Evolutionary conservation across 2,888 invertebrate genomes (phyloP), one percentile per base, ranked within the genome.

Genomic region (Pecten maximus): DNA sequence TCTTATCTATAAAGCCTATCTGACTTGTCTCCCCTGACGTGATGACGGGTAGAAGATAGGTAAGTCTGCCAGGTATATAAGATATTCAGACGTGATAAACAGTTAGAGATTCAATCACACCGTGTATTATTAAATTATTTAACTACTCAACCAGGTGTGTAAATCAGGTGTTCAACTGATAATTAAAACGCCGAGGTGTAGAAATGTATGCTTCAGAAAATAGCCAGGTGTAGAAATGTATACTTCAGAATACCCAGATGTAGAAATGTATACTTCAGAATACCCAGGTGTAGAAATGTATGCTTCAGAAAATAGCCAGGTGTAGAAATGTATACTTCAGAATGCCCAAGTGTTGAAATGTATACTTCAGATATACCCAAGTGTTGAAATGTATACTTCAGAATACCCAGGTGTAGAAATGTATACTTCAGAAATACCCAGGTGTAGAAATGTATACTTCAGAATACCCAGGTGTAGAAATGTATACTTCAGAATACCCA

Each of bases 111-210:
- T 74, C 74, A 28, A 74, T 28, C 28, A 28, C 35, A 74, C 74
- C 6, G 35, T 23, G 35, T 16, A 74, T 35, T 10, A 74, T 74
- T 74, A 6, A 74, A 74, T 74, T 74, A 74, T 74, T 74, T 10
- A 74, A 74, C 35, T 74, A 74, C 35, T 35, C 74, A 74, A 35
- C 74, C 74, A 74, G 74, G 74, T 74, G 74, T 74, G 35, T 35
- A 6, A 74, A 6, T 35, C 4, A 35, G 10, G 28, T 28, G 74
- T 74, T 1, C 35, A 15, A 28, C 10, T 10, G 28, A 28, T 35
- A 74, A 6, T 35, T n/a, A 12, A 54, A 19, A 54, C 15, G 15
- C 50, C 23, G 15, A 54, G 12, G 50, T 54, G 50, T 54, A 54
- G 23, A 54, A 54, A 54, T 54, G 2, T 19, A 54, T 23, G 2